Base-by-base conservation (phyloP, 2,113 vertebrate genomes). In the Prietella phreatophila region DNA sequence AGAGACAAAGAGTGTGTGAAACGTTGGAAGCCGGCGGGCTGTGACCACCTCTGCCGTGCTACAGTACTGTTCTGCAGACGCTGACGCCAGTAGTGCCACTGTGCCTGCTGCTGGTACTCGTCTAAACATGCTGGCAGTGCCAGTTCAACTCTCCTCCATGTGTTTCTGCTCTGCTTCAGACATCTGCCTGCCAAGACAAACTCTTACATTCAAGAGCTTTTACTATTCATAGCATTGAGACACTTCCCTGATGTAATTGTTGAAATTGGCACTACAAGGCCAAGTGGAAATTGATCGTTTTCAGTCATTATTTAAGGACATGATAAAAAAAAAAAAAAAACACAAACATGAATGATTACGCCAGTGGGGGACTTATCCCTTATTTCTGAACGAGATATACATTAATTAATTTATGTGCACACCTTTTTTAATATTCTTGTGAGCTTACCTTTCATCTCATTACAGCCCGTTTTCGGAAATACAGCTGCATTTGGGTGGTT, bases 11-110 rank as follows among this genome's bases (percentile, higher is more conserved):
- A 47, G 73, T 30, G 71, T 58, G 33, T 10, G 36, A 50, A 83
- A 65, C 76, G 82, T 7, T 39, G 89, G 89, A 94, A 94, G 93
- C 94, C 94, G 94, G 58, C 81, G 88, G 89, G 90, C 91, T 76
- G 36, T 27, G 81, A 89, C 84, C 93, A 96, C 96, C 96, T 97
- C 94, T 93, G 94, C 94, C 93, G 95, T 94, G 82, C 91, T 90
- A 91, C 83, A 92, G 91, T 96, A 96, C 91, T 87, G 69, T 95
- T 96, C 92, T 96, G 92, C 95, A 96, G 94, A 93, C 97, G 96
- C 89, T 91, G 94, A 80, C 84, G 93, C 0, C 94, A 94, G 0
- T 94, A 91, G 65, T 84, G 92, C 1, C 94, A 93, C 0, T 94
- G 91, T 63, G 93, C 95, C 93, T 91, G 85, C 82, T 93, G 42